Base-by-base conservation (phyloP, 2,888 invertebrate genomes). In the Carabus problematicus region DNA sequence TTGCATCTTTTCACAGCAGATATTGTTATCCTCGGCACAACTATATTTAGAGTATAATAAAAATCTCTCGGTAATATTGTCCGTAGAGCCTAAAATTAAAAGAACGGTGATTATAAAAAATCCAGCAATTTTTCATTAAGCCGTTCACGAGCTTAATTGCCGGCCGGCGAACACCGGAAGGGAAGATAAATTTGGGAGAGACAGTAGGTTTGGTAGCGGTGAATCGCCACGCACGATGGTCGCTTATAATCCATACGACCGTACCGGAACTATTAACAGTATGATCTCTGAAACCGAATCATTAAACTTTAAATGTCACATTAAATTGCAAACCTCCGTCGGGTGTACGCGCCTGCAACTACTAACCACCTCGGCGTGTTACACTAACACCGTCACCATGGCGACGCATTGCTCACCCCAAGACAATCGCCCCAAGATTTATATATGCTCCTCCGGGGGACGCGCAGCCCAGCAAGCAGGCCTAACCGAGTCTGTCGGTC, bases 341-440 rank as follows among this genome's bases (percentile, higher is more conserved):
- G 52, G 52, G 52, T 52, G 18, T 16, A 52, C 60, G 42, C 59
- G 29, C 45, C 60, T 42, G 62, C 40, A 52, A 63, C 40, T 39
- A 63, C 62, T 56, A 39, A 39, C 56, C 29, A 29, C 56, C 11
- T 29, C 71, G 49, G 72, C 70, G 70, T 64, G 71, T 72, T 69
- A 71, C 71, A 74, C 73, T 73, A 73, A 73, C 72, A 72, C 71
- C 71, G 78, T 78, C 74, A 72, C 75, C 75, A 74, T 74, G 76
- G 75, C 71, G 73, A 78, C 76, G 75, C 29, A 45, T 63, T 52
- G 52, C 62, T 52, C 74, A 76, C 77, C 77, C 77, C 76, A 74
- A 74, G 74, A 75, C 75, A 76, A 76, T 76, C 76, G 74, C 76
- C 77, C 77, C 71, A 77, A 77, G 77, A 78, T 78, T 78, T 78